Evolutionary conservation across 2,888 invertebrate species (phyloP), one percentile per base, ranked within the genome.

Genomic region (Sinohyriopsis cumingii): DNA sequence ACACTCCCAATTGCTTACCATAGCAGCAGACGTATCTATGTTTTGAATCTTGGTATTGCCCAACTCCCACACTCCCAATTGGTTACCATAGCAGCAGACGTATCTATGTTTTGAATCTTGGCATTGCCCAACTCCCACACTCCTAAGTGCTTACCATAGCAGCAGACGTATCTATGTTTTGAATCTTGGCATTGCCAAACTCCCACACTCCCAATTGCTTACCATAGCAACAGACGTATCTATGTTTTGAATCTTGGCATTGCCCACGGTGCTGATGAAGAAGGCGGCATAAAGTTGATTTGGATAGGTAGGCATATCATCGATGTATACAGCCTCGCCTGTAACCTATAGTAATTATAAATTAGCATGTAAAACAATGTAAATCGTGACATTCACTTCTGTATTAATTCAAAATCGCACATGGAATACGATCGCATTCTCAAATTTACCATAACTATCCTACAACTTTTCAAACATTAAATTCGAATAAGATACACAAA

Each of bases 271-370:
- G 67, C 94, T 92, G 3, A 92, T 89, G 0, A 95, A 95, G 82
- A 95, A 94, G 7, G 93, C 93, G 24, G 93, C 95, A 88, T 92
- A 93, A 0, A 95, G 92, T 90, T 96, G 95, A 74, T 93, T 91
- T 0, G 92, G 92, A 64, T 68, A 66, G 4, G 74, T 72, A 18
- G 83, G 80, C 18, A 84, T 91, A 87, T 96, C 96, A 85, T 94
- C 94, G 24, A 94, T 91, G 89, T 94, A 97, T 69, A 93, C 92
- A 0, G 95, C 95, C 88, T 95, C 95, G 1, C 96, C 96, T 81
- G 85, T 73, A 2, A 85, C 80, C 87, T 87, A 74, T 15, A 71
- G 59, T 24, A 24, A 53, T 55, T 18, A 45, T 45, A 15, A 45
- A 45, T 15, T 45, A 45, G 15, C 9, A 45, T 45, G 12, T 12